Conservation (phyloP, 2,888 invertebrate species). For the Ptilodon capucinus region DNA sequence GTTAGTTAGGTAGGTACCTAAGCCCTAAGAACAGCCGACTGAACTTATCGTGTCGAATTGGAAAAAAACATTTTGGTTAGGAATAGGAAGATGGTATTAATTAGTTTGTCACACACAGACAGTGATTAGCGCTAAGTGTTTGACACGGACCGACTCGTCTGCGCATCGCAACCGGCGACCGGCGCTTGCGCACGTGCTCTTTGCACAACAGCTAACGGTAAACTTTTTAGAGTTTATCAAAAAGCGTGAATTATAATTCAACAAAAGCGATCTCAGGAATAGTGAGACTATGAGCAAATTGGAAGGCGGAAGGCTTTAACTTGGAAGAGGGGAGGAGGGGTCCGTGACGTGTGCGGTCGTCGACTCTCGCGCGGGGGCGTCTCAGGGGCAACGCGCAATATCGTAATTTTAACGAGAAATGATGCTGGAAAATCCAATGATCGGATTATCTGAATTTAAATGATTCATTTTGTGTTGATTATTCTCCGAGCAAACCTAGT, state of each 20-base stretch:
- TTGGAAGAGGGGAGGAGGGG: slow-evolving; percentile 25
- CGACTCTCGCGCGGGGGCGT: slow-evolving; percentile 49
- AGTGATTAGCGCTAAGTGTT: background rate
- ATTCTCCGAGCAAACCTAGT: slow-evolving; percentile 3
- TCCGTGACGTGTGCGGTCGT: slow-evolving; percentile 49
- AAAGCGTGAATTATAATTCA: slow-evolving; percentile 45
- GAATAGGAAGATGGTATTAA: background rate
- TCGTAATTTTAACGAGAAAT: slow-evolving; percentile 39
- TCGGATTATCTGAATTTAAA: slow-evolving; percentile 24
- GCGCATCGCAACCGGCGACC: background rate
- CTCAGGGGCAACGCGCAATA: slow-evolving; percentile 25
- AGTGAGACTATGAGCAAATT: slow-evolving; percentile 19
- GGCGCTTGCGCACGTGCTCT: slow-evolving; percentile 22
- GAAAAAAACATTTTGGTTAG: background rate
- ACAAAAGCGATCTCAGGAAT: slow-evolving; percentile 28
- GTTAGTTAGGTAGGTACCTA: background rate
- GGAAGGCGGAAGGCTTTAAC: slow-evolving; percentile 36
- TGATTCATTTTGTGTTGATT: slow-evolving; percentile 38
- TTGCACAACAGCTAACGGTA: slow-evolving; percentile 41
- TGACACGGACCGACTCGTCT: background rate
- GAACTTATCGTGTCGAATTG: background rate
- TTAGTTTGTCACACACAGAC: background rate
- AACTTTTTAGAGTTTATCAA: slow-evolving; percentile 45
- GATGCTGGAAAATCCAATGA: slow-evolving; percentile 42
- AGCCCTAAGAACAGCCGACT: background rate